Evolutionary conservation across 2,113 vertebrate species (phyloP), one percentile per base, ranked within the genome.

Genomic region (Siphamia tubifer): DNA sequence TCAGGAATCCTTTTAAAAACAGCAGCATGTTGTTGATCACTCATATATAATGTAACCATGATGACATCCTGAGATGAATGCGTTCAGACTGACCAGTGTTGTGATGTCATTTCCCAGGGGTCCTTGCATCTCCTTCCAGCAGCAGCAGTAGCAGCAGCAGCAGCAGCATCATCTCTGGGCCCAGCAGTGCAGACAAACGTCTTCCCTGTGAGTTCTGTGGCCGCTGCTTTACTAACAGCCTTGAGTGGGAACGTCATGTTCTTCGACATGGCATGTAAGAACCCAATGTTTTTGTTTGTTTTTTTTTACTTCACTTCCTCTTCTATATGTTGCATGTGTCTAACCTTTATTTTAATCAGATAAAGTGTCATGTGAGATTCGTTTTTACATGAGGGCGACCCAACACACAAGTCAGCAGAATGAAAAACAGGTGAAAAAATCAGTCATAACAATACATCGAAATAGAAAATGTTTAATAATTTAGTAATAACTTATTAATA

Each of bases 221-320:
- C 34, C 95, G 97, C 57, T 94, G 94, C 0, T 99, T 99, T 86
- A 92, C 93, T n/a, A 94, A 95, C 86, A 94, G 94, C 82, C 89
- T 92, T 0, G 96, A 99, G 76, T 99, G 97, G 97, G 98, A 99
- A 52, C 89, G 96, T 4, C 98, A 99, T 0, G 97, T 99, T 63
- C 94, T 96, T 71, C 95, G 98, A 62, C 98, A 99, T 0, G 96
- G 97, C 92, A 98, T 99, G 98, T 99, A 86, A 95, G 98, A 95
- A 47, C n/a, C n/a, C n/a, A n/a, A n/a, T n/a, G n/a, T n/a, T n/a
- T n/a, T 34, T 13, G 52, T 39, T 0, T 38, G 36, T 8, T 8
- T 3, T 7, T 1, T 38, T 64, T 15, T 2, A 30, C 16, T 8
- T 44, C 35, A 2, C 44, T 12, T n/a, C 38, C n/a, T 34, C 21